phyloP scores from a whole-genome alignment of 2,113 vertebrate genomes.

The Trichechus manatus region DNA sequence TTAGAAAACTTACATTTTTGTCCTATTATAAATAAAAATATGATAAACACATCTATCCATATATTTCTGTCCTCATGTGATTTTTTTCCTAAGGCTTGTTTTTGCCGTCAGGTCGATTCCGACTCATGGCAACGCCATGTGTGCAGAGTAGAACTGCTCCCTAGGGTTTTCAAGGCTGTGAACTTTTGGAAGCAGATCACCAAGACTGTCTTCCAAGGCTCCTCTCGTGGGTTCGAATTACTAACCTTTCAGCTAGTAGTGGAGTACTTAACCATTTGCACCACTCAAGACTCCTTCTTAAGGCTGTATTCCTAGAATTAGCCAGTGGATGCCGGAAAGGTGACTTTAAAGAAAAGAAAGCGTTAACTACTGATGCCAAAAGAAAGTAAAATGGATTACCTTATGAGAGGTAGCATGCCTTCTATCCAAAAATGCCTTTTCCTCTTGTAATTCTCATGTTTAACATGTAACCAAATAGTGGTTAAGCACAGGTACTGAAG shows the following conservation, averaged over 20 bases:
- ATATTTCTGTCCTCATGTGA: background rate
- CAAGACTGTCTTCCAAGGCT: background rate
- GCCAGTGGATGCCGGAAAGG: background rate
- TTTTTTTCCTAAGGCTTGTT: background rate
- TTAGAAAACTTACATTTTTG: slow-evolving; percentile 23
- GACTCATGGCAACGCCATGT: background rate
- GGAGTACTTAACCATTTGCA: background rate
- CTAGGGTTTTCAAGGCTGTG: background rate
- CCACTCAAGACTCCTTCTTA: background rate
- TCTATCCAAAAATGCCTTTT: slow-evolving; percentile 1
- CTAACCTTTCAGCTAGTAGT: background rate
- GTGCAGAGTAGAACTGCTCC: background rate
- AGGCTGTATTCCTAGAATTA: background rate
- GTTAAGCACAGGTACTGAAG: background rate
- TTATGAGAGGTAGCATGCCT: background rate
- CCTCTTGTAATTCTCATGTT: background rate
- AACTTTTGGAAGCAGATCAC: background rate
- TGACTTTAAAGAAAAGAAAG: background rate
- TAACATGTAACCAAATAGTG: background rate
- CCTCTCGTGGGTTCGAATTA: background rate
- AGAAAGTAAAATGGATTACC: background rate
- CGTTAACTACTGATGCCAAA: slow-evolving; percentile 26
- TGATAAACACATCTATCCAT: background rate
- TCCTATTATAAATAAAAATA: background rate
- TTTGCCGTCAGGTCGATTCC: background rate